These are phyloP conservation scores for Drosophila koepferae DNA, from an alignment of 2,888 invertebrate species.

Conservation along the genomic window DNA sequence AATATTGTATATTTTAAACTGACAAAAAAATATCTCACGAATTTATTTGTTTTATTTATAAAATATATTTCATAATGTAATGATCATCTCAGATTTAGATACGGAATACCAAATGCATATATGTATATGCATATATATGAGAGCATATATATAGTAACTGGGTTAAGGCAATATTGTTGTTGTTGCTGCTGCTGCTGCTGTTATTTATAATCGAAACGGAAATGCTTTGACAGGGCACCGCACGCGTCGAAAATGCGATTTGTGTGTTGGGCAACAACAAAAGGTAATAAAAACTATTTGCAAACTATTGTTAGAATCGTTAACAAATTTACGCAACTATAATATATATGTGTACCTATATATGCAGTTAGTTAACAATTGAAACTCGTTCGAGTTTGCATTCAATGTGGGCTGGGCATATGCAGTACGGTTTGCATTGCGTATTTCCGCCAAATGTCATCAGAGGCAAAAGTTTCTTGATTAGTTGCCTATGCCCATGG, in stretches of 20 bases:
- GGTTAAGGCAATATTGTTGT: conserved; percentile 12
- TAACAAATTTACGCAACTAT: conserved; percentile 74
- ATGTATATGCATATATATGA: neutral
- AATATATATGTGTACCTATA: neutral
- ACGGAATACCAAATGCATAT: conserved; percentile 2
- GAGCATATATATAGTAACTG: neutral
- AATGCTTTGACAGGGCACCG: conserved; percentile 74
- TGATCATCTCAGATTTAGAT: conserved; percentile 16
- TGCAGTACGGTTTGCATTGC: conserved; percentile 82
- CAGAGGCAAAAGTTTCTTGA: conserved; percentile 75
- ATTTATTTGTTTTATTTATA: neutral
- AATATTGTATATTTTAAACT: no score
- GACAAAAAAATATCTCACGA: neutral
- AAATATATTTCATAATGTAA: neutral
- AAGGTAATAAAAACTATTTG: conserved; percentile 52
- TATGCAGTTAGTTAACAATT: conserved; percentile 49
- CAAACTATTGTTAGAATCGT: conserved; percentile 79
- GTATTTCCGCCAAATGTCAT: conserved; percentile 84
- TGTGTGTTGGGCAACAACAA: conserved; percentile 9
- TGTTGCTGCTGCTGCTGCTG: conserved; percentile 37
- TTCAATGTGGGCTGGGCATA: neutral
- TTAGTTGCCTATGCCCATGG: conserved; percentile 46
- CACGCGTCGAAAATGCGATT: conserved; percentile 58
- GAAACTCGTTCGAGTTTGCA: neutral
- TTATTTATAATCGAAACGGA: conserved; percentile 75